These are phyloP conservation scores for Gallinago nigripennis DNA, from an alignment of 2,797 vertebrate species.

Conservation along the genomic window DNA sequence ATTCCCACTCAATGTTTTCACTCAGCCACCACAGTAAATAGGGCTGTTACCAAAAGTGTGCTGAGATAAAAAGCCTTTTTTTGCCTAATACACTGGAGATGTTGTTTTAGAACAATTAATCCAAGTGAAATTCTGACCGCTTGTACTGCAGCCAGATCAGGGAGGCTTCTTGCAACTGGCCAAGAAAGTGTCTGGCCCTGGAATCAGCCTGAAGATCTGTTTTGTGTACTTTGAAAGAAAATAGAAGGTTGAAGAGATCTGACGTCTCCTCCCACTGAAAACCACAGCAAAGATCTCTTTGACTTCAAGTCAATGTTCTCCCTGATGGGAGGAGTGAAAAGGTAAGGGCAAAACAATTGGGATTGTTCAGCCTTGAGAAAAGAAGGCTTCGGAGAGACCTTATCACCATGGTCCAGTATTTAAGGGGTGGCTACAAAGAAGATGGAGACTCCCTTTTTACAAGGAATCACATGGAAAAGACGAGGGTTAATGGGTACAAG, in stretches of 20 bases:
- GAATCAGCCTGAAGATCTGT: neutral
- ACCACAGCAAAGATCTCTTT: neutral
- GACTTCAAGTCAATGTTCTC: neutral
- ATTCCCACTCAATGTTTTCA: neutral
- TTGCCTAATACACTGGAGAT: neutral
- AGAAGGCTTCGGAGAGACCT: neutral
- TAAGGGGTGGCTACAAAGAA: neutral
- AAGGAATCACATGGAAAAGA: neutral
- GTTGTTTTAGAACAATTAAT: constrained; percentile 10
- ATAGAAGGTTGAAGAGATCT: neutral
- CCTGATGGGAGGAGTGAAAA: neutral
- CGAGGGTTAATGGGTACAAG: neutral
- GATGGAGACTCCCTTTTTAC: neutral
- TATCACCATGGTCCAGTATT: neutral
- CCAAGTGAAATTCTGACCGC: neutral
- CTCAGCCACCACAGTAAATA: neutral
- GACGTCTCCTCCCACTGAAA: neutral
- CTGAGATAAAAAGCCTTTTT: neutral
- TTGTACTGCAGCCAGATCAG: constrained; percentile 11
- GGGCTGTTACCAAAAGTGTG: neutral
- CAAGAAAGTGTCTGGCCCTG: constrained; percentile 24
- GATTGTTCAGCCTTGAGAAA: neutral
- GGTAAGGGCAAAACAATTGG: neutral
- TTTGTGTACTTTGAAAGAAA: neutral
- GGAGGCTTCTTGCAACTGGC: neutral